Evolutionary conservation across 2,888 invertebrate species (phyloP), one percentile per base, ranked within the genome.

Genomic region (Pandemis corylana): DNA sequence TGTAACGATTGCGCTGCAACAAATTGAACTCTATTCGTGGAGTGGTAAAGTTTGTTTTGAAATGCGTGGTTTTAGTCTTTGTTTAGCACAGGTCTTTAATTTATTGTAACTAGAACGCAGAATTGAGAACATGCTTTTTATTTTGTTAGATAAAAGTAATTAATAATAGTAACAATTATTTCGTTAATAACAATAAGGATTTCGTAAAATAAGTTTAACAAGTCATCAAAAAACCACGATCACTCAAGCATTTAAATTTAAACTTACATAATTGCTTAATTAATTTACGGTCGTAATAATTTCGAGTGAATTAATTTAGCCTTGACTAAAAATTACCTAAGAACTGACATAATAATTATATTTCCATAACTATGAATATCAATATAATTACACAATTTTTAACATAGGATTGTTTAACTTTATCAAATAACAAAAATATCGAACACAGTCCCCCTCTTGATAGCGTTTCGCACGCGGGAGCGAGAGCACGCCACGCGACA

Each of bases 391-490:
- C 46, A 12, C 12, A 7, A 20, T 42, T 44, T 28, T 20, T 36
- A 46, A 5, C 28, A 4, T 36, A 36, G 28, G 28, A 36, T 36
- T 36, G 4, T 36, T 36, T 36, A 4, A 44, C 13, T 59, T 44
- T 20, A 59, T 3, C 10, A 59, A 10, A 20, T 44, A 41, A 44
- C 44, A 15, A 67, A 56, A 41, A 41, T 15, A 12, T 53, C 36
- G 41, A 15, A 67, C 75, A 7, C 51, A 67, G 53, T 62, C 62
- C 68, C 68, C 44, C 36, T 56, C 51, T 84, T 77, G 88, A 88
- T 75, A 72, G 41, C 59, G 77, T 76, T 79, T 84, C 76, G 77
- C 53, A 85, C 69, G 79, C 20, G 36, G n/a, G 62, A 71, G 53
- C 62, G 78, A 73, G 71, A 76, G 68, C 44, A 67, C 28, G 53